Evolutionary conservation across 2,113 vertebrate species (phyloP).

Genomic region (Coregonus clupeaformis): DNA sequence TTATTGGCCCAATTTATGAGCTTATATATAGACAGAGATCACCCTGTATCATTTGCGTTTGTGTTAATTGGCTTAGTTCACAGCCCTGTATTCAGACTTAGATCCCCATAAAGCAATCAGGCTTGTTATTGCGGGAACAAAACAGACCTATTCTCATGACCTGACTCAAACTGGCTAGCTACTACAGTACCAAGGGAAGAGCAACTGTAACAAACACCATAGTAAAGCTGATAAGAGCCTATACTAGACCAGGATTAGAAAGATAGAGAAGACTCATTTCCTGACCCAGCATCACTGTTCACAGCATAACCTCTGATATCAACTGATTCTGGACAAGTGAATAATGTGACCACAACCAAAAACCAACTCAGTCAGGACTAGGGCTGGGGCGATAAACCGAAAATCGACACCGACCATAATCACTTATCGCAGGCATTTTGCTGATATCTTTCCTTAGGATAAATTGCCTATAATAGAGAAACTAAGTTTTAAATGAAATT

Average conservation of each 20-base stretch:
- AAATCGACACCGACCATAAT: no score
- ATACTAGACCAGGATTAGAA: slow-evolving; percentile 40
- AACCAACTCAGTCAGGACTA: no score
- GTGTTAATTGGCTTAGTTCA: slow-evolving; percentile 16
- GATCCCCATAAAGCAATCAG: slow-evolving; percentile 10
- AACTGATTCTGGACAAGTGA: background rate
- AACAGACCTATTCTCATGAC: slow-evolving; percentile 55
- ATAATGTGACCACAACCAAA: background rate
- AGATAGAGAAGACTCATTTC: background rate
- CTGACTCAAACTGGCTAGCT: slow-evolving; percentile 41
- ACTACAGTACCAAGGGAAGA: background rate
- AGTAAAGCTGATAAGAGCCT: slow-evolving; percentile 19
- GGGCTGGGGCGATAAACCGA: no score
- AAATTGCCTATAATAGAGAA: no score
- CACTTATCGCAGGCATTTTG: no score
- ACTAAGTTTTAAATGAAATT: no score
- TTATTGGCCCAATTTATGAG: slow-evolving; percentile 39
- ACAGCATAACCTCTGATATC: slow-evolving; percentile 12
- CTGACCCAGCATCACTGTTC: background rate
- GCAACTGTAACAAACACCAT: slow-evolving; percentile 9
- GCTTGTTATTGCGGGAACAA: slow-evolving; percentile 30
- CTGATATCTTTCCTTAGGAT: no score
- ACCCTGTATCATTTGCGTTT: slow-evolving; percentile 43
- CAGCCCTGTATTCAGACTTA: slow-evolving; percentile 23
- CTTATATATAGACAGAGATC: slow-evolving; percentile 27